Evolutionary conservation across 2,888 invertebrate species (phyloP).

Genomic region (Phania funesta): DNA sequence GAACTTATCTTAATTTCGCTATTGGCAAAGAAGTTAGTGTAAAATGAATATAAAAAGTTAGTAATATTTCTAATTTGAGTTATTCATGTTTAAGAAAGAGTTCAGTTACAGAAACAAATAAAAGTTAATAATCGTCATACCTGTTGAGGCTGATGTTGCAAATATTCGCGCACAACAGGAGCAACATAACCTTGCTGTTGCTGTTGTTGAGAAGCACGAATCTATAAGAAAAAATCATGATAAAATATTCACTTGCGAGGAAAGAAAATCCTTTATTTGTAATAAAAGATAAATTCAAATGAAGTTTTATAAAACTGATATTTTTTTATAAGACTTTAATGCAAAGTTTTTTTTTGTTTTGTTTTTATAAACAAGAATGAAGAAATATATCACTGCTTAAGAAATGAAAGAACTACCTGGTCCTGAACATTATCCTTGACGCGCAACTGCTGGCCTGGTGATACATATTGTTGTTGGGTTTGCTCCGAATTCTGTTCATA

Average conservation of each 20-base stretch:
- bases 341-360: too few species aligned
- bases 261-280: too few species aligned
- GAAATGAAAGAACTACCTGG: conserved; percentile 70
- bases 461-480: conserved; percentile 81
- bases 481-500: conserved; percentile 81
- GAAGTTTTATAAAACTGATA: too few species aligned
- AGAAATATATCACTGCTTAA: too few species aligned
- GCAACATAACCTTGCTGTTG: conserved; percentile 76
- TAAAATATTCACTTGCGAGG: not conserved
- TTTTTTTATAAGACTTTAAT: too few species aligned
- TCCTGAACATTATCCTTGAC: conserved; percentile 79
- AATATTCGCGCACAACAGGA: conserved; percentile 78
- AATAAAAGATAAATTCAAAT: too few species aligned
- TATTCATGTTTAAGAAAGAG: not conserved
- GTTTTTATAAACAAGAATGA: too few species aligned
- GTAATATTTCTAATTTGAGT: not conserved
- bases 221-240: conserved; percentile 68
- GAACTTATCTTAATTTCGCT: too few species aligned
- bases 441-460: conserved; percentile 81
- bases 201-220: conserved; percentile 76
- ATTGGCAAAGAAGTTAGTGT: too few species aligned
- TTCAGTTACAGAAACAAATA: not conserved
- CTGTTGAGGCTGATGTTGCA: conserved; percentile 77
- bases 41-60: too few species aligned
- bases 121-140: conserved; percentile 69